Base-by-base conservation (phyloP, 1,140 invertebrate genomes). In the Ectropis grisescens region DNA sequence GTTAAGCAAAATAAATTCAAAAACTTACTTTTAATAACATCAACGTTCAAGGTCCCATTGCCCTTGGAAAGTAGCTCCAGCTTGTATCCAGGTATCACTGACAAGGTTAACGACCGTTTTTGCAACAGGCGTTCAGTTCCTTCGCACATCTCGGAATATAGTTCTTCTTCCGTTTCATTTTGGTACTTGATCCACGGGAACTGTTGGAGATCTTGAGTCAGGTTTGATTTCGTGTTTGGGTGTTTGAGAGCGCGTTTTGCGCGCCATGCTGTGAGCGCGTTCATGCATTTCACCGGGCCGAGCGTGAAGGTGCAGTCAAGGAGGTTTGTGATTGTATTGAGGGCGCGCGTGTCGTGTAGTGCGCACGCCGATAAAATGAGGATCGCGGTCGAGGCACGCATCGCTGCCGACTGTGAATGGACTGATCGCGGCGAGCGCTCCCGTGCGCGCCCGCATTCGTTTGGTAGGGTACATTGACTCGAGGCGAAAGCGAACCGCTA, bases 121-220 rank as follows among this genome's bases (percentile, higher is more conserved):
- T 62, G 53, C 7, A 83, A 51, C 23, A 83, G 46, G 29, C 37
- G 56, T 29, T 65, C 58, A 0, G 78, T 61, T 29, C 45, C 58
- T 23, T 69, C 61, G 32, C 61, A 68, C 11, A 82, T 47, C 13
- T 64, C 41, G 2, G 49, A 40, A 32, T 74, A 59, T 12, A 83
- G 33, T 22, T 70, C 50, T 12, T 70, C 68, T 8, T 78, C 58
- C 1, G 68, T 47, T 4, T 32, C 31, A 30, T 68, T 71, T 5
- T 36, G 45, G 41, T 71, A 82, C 2, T 47, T 27, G 24, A 67
- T 48, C 82, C 82, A 82, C 15, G 64, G 62, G 37, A 82, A 84
- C 16, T 32, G 37, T 39, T 52, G 45, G 14, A 62, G 37, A 34
- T 62, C 57, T 13, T 51, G 37, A 10, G 48, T 53, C 13, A 65